Evolutionary conservation across 2,888 invertebrate species (phyloP).

Genomic region (Cataglyphis livida): DNA sequence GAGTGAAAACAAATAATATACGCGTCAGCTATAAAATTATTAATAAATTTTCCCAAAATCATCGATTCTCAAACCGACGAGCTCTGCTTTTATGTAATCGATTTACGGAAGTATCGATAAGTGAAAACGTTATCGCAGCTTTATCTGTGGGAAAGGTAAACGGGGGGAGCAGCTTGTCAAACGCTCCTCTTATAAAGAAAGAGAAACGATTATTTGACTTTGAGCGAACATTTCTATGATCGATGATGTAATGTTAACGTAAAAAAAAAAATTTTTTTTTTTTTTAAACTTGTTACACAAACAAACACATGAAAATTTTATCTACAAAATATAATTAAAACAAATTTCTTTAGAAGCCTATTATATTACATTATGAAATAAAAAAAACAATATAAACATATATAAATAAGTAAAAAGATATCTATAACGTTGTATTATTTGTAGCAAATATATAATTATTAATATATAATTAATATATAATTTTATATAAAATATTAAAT

Average conservation of each 20-base stretch:
- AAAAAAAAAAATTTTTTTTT: background rate
- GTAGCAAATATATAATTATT: background rate
- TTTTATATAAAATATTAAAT: no score
- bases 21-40: background rate
- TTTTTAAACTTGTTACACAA: background rate
- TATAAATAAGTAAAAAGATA: background rate
- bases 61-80: background rate
- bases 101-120: slow-evolving; percentile 75
- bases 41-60: background rate
- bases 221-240: background rate
- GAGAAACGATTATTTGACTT: slow-evolving; percentile 43
- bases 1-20: background rate
- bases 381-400: no score
- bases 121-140: slow-evolving; percentile 69
- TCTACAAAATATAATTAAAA: background rate
- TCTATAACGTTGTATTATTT: background rate
- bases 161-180: slow-evolving; percentile 66
- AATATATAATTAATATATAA: background rate
- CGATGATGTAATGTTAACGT: background rate
- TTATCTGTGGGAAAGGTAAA: slow-evolving; percentile 74
- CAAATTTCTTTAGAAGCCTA: background rate
- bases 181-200: slow-evolving; percentile 52
- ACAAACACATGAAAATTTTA: background rate
- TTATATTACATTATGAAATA: background rate
- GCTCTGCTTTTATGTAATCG: slow-evolving; percentile 66